These are phyloP conservation scores for Xanthia togata DNA, from an alignment of 2,888 invertebrate species.

Conservation along the genomic window DNA sequence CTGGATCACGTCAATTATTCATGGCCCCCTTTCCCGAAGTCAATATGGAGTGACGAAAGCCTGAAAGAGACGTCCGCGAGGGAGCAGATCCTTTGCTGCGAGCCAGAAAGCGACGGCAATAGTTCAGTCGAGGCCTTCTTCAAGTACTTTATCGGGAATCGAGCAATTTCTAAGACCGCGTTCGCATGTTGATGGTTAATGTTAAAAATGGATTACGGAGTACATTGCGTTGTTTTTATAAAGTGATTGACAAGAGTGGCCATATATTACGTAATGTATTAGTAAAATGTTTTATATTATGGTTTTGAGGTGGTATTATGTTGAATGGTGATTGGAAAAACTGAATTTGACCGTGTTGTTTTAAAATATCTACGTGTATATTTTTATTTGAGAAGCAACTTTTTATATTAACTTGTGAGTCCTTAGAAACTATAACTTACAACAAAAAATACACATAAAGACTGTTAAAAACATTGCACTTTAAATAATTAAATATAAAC, in stretches of 20 bases:
- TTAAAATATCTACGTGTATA: not conserved
- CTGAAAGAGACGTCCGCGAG: slow-evolving; percentile 40
- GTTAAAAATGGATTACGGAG: slow-evolving; percentile 40
- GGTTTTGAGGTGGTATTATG: too few relatives aligned
- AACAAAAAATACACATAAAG: not conserved
- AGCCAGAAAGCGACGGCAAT: slow-evolving; percentile 20
- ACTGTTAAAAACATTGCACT: not conserved
- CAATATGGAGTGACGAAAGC: slow-evolving; percentile 66
- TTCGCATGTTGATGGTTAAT: slow-evolving; percentile 48
- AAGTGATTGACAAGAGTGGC: slow-evolving; percentile 27
- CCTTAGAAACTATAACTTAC: not conserved
- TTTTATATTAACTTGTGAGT: slow-evolving; percentile 7
- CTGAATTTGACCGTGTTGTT: not conserved
- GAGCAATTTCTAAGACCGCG: slow-evolving; percentile 28
- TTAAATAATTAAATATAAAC: not conserved
- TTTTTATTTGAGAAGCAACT: not conserved
- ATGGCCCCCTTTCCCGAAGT: slow-evolving; percentile 66
- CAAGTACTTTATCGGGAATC: slow-evolving; percentile 48
- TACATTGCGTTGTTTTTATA: slow-evolving; percentile 38
- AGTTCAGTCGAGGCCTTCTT: slow-evolving; percentile 65
- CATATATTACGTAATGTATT: slow-evolving; percentile 11
- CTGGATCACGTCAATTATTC: slow-evolving; percentile 57
- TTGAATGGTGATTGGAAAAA: not conserved
- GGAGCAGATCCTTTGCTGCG: slow-evolving; percentile 34
- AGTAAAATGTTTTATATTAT: not conserved